Evolutionary conservation across 2,797 vertebrate species (phyloP).

Genomic region (Okamejei kenojei): DNA sequence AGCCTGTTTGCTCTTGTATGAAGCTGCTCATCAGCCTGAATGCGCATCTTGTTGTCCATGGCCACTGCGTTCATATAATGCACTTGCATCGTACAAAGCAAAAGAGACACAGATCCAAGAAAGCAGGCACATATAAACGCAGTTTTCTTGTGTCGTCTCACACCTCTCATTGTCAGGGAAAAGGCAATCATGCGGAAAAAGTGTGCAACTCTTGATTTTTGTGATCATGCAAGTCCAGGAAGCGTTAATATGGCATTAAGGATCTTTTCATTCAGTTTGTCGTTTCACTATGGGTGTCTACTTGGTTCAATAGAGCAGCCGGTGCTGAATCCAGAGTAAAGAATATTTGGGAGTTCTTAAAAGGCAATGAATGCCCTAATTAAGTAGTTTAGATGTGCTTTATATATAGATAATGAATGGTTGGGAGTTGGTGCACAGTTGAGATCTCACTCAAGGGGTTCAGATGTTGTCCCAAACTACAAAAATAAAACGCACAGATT

Average conservation of each 20-base stretch:
- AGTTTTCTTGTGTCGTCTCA: not conserved
- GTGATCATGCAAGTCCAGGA: not conserved
- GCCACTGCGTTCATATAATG: not conserved
- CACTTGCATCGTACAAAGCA: not conserved
- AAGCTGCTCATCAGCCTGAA: not conserved
- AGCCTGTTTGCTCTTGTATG: not conserved
- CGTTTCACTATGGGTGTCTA: no score
- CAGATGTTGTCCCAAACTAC: not conserved
- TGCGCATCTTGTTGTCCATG: no score
- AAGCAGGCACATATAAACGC: not conserved
- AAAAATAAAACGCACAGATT: conserved; percentile 2
- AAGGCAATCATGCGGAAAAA: not conserved
- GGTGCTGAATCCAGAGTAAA: not conserved
- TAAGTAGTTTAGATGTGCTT: not conserved
- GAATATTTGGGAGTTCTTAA: conserved; percentile 2
- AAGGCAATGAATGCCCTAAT: not conserved
- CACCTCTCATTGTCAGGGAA: not conserved
- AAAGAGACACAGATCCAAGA: not conserved
- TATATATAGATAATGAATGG: conserved; percentile 28
- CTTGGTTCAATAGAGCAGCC: not conserved
- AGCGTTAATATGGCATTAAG: not conserved
- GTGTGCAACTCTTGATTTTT: not conserved
- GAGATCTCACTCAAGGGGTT: not conserved
- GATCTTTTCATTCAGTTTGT: not conserved
- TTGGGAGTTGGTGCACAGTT: not conserved